Base-by-base conservation (phyloP, 2,888 invertebrate genomes). In the Dryocosmus kuriphilus region DNA sequence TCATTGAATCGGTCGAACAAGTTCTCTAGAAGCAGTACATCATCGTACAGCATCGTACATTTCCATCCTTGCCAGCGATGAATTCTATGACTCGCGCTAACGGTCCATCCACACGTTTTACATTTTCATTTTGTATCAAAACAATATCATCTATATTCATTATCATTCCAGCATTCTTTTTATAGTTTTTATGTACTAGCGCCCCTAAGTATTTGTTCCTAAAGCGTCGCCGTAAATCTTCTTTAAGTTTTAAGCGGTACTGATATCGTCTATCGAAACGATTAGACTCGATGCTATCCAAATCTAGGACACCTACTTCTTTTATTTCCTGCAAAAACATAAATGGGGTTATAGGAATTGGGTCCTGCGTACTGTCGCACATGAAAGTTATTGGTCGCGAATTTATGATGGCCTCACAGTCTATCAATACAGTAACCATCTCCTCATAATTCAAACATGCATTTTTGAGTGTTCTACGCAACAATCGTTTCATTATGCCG, bases 391-490 rank as follows among this genome's bases (percentile, higher is more conserved):
- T n/a, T n/a, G n/a, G n/a, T n/a, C n/a, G n/a, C n/a, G n/a, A n/a
- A n/a, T n/a, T n/a, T n/a, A n/a, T n/a, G n/a, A n/a, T n/a, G n/a
- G n/a, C n/a, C n/a, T n/a, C n/a, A n/a, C n/a, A n/a, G n/a, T n/a
- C 86, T 63, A 82, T 84, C 1, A 89, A 30, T 0, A 85, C 67
- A 0, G 88, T 90, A n/a, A 27, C 14, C 27, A 91, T 30, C 22
- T 89, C 85, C 74, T 88, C 85, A 27, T 67, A 82, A 1, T 63
- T 74, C 6, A 92, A 67, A 35, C 83, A 83, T 5, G 88, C 83
- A 57, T 84, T 85, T 4, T 91, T 90, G 5, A 92, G 65, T 0
- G 88, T 84, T 75, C 86, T 85, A 11, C 87, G 77, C 19, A 92
- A 75, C 14, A 92, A 61, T 14, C 83, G 79, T 32, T 92, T 83